These are phyloP conservation scores for Crossaster papposus DNA, from an alignment of 53 echinoderm and acorn worm species.

Conservation along the genomic window DNA sequence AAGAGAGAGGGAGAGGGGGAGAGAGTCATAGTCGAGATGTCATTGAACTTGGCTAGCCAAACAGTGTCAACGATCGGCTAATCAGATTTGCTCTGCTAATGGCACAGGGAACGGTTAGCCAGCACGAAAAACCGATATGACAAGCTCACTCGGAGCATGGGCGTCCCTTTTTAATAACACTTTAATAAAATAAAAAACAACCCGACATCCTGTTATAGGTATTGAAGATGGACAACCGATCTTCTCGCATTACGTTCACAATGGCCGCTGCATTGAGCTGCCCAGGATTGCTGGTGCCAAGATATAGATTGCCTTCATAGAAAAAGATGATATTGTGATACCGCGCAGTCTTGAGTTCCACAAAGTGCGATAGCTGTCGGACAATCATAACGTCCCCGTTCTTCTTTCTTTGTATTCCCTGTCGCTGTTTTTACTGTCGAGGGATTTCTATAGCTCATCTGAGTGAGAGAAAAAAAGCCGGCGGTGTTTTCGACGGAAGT, in stretches of 20 bases:
- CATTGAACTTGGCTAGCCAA: constrained; percentile 54
- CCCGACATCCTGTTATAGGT: constrained; percentile 36
- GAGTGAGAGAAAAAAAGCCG: background rate
- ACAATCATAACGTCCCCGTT: constrained; percentile 44
- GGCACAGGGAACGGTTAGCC: constrained; percentile 20
- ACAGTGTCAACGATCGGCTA: constrained; percentile 33
- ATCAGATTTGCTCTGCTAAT: constrained; percentile 12
- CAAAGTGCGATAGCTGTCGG: constrained; percentile 5
- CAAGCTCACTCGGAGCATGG: constrained; percentile 23
- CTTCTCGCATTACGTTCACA: constrained; percentile 32
- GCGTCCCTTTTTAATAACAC: constrained; percentile 4
- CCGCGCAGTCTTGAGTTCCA: constrained; percentile 29
- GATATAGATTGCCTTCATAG: constrained; percentile 39
- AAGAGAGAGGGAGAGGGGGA: too few species aligned
- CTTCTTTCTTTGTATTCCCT: background rate
- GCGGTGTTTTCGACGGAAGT: constrained; percentile 29
- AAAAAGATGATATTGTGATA: constrained; percentile 44
- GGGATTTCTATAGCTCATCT: constrained; percentile 16
- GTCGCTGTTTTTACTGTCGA: background rate
- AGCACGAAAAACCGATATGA: constrained; percentile 35
- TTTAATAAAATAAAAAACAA: background rate
- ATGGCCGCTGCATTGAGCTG: constrained; percentile 9
- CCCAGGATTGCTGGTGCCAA: constrained; percentile 26
- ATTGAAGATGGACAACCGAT: constrained; percentile 25
- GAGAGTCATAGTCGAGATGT: constrained; percentile 5